Evolutionary conservation across 1,140 invertebrate species (phyloP), one percentile per base, ranked within the genome.

Genomic region (Macrocentrus cingulum): DNA sequence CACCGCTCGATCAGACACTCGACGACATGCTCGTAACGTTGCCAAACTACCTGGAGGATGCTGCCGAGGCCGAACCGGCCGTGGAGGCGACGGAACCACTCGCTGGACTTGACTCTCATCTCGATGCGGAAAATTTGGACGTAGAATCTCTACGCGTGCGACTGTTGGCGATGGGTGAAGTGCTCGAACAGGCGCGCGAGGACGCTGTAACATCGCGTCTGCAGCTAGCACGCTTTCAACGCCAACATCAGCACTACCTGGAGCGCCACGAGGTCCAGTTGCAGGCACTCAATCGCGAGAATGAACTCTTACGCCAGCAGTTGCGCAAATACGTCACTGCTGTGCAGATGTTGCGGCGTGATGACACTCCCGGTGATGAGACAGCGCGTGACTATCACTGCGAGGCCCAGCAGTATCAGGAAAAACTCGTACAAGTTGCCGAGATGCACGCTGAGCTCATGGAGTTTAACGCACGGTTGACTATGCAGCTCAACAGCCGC

Each of bases 361-460:
- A 68, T 68, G 1, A 67, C 59, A 1, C 61, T 74, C 2, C 66
- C 66, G 19, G 74, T 80, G 65, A 74, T 78, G 39, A 76, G 80
- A 60, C 61, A 73, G 36, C 48, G 4, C 8, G 80, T 19, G 76
- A 83, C 72, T 83, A 85, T 68, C 87, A 87, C 65, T 80, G 84
- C 54, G 92, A 95, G 79, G 87, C 91, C 2, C 85, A 85, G 59
- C 85, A 92, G 50, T 96, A 94, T 79, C 91, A 96, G 75, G 85
- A 85, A 62, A 96, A 97, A 82, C 81, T 97, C 13, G 88, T 96
- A 60, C 92, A 95, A 83, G 92, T 97, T 1, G 94, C 94, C 9
- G 92, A 97, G 81, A 97, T 97, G 94, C 94, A 96, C 74, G 93
- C 92, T 1, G 94, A 97, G 75, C 75, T 97, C 15, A 94, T 97